Base-by-base conservation (phyloP, 2,888 invertebrate genomes). In the Adelphocoris suturalis region DNA sequence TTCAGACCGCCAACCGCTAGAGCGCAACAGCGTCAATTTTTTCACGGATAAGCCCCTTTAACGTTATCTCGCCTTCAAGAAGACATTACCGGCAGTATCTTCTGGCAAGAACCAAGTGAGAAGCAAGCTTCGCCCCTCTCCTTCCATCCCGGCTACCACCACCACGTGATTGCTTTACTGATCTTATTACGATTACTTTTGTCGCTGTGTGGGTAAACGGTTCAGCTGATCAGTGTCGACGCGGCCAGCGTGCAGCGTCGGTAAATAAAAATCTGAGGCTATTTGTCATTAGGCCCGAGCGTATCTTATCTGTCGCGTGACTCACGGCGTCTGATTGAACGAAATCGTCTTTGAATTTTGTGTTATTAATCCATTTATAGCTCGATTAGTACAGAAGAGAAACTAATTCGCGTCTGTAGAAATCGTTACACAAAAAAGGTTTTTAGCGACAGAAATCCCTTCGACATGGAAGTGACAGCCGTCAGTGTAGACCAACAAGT, bases 11-110 rank as follows among this genome's bases (percentile, higher is more conserved):
- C 9, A 19, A 13, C 82, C 82, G 82, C 52, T 52, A 82, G 82
- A 82, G 47, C 46, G 19, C 82, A 23, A 27, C n/a, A 81, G 52
- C 16, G 48, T 37, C 37, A 37, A 37, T 37, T 52, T 82, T 82
- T 82, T 48, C 82, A 47, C 48, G 82, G 82, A 82, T 82, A 82
- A 82, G 82, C 82, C 82, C 52, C 27, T 37, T 37, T 1, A 52
- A 23, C 48, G 48, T 82, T 52, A 19, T 47, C 23, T 82, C 47
- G 47, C 19, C 82, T 52, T 52, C 52, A 11, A 47, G 37, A 78
- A 78, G 78, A 78, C 78, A 78, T 78, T 78, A 46, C 78, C 11
- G 78, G 16, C 47, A 3, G 47, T 47, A 78, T 78, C 68, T 68
- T 68, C 68, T 68, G 68, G 16, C 14, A 52, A 13, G 52, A 52